A percentile compares a stretch with the other conserved stretches of the same genome.
Conservation (phyloP, 1,140 invertebrate genomes). For the Hylyphantes graminicola region DNA sequence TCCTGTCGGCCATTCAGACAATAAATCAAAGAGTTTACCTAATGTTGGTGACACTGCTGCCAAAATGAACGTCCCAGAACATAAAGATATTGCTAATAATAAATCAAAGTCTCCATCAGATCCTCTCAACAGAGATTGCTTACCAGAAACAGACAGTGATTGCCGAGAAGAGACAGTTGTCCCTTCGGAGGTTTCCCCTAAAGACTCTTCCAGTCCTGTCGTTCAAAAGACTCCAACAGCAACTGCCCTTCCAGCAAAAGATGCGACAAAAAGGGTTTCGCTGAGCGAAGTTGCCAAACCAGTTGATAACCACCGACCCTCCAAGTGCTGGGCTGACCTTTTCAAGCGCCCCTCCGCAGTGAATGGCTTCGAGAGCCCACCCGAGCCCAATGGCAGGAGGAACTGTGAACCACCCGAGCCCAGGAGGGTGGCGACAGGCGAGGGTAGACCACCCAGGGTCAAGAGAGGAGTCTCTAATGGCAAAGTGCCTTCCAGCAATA, state of each 20-base stretch:
- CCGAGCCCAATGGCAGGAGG: too few relatives aligned
- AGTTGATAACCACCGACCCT: not conserved
- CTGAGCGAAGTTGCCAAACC: too few relatives aligned
- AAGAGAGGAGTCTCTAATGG: slow-evolving; percentile 47
- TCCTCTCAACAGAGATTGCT: slow-evolving; percentile 29
- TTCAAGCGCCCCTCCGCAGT: slow-evolving; percentile 46
- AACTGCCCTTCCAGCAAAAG: too few relatives aligned
- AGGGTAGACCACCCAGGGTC: not conserved
- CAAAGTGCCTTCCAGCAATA: slow-evolving; percentile 48
- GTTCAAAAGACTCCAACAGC: too few relatives aligned
- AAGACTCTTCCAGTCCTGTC: too few relatives aligned
- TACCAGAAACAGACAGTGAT: slow-evolving; percentile 12
- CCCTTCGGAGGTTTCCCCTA: too few relatives aligned
- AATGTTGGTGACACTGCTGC: slow-evolving; percentile 6
- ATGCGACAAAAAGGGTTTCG: too few relatives aligned
- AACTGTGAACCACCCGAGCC: not conserved
- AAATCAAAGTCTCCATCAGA: slow-evolving; percentile 32
- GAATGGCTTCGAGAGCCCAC: slow-evolving; percentile 31
- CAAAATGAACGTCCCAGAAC: slow-evolving; percentile 38
- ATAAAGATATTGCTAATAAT: slow-evolving; percentile 25
- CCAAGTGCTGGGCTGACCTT: slow-evolving; percentile 48
- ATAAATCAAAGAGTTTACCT: not conserved
- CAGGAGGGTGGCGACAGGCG: too few relatives aligned
- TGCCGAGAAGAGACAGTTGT: not conserved
- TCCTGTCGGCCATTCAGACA: not conserved